phyloP scores from a whole-genome alignment of 1,140 invertebrate species.

The Pissodes strobi region DNA sequence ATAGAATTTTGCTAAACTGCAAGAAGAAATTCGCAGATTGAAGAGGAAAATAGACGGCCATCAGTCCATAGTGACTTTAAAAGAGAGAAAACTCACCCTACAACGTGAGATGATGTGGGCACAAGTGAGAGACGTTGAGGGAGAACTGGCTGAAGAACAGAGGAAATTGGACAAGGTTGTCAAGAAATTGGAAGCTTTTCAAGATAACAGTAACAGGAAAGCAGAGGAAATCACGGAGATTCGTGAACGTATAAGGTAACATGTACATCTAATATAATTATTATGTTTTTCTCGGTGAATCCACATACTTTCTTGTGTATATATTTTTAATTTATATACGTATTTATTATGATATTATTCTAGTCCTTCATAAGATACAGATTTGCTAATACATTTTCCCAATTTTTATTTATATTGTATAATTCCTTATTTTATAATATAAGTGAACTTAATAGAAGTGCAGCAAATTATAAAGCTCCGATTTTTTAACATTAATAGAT shows the following conservation, averaged over 20 bases:
- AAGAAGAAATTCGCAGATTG: conserved; percentile 37
- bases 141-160: conserved; percentile 34
- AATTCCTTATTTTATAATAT: too few species aligned
- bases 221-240: conserved; percentile 19
- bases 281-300: too few species aligned
- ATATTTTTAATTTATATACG: too few species aligned
- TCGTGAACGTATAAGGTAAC: conserved; percentile 1
- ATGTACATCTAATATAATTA: too few species aligned
- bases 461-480: too few species aligned
- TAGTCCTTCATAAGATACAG: too few species aligned
- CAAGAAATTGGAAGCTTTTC: conserved; percentile 26
- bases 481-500: too few species aligned
- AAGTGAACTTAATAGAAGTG: too few species aligned
- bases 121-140: conserved; percentile 44
- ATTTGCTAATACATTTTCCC: too few species aligned
- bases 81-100: conserved; percentile 33
- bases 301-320: too few species aligned
- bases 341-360: too few species aligned
- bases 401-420: too few species aligned
- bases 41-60: conserved; percentile 43
- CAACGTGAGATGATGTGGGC: conserved; percentile 46
- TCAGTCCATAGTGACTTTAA: conserved; percentile 39
- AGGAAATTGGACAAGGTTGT: conserved; percentile 34
- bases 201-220: conserved; percentile 18
- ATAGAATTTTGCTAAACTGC: conserved; percentile 35